Base-by-base conservation (phyloP, 2,113 vertebrate genomes). In the Hiodon tergisus region DNA sequence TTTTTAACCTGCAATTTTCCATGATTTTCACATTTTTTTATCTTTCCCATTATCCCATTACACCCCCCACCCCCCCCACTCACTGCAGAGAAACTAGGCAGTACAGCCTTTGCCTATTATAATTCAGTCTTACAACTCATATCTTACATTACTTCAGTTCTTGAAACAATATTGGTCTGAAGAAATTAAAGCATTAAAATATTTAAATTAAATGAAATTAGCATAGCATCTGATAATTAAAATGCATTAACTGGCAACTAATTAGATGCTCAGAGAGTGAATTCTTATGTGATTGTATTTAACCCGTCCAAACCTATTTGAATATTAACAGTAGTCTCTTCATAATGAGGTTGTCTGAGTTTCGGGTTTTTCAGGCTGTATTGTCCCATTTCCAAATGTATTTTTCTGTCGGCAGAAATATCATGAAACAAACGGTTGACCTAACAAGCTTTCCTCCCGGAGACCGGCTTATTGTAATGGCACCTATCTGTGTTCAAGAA, bases 201-300 rank as follows among this genome's bases (percentile, higher is more conserved):
- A 71, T 58, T 58, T 31, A 57, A 46, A 58, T 53, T 53, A 7
- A 54, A 3, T 59, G 14, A 67, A 67, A 50, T 68, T 6, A 71
- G 61, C 61, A 63, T 63, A 63, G 17, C 61, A 63, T 63, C 61
- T 16, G 61, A 63, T 16, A 63, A 63, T 63, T 63, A 63, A 63
- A 63, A 63, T 4, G 5, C 61, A 63, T 63, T 63, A 63, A 63
- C 16, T 7, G 61, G 17, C 61, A 63, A 63, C 61, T 63, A 63
- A 63, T 63, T 63, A 3, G 17, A 4, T 63, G 14, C 61, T 63
- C 17, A 63, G 17, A n/a, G 14, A 63, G 17, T 63, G 61, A 63
- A 16, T 63, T 13, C 8, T 16, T 63, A 17, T 63, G 65, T 47
- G 17, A 47, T 67, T 47, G 46, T 47, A n/a, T 47, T 47, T 8